Percentiles rank a stretch among this genome's conserved stretches.
Conservation (phyloP, 1,140 invertebrate species). For the Pteromalus puparum region DNA sequence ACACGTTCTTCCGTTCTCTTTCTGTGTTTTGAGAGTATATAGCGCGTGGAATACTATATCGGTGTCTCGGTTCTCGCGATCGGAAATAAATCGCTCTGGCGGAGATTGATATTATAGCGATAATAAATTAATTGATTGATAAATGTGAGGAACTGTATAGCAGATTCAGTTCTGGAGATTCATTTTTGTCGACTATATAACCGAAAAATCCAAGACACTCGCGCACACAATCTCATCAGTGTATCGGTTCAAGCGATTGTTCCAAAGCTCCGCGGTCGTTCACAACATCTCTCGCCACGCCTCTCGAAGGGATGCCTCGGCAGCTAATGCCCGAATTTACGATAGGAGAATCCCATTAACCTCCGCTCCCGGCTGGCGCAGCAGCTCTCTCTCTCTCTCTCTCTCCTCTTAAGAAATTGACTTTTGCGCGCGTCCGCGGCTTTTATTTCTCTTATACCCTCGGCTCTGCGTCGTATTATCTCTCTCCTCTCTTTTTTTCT, state of each 20-base stretch:
- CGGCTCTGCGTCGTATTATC: slow-evolving; percentile 30
- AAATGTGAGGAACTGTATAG: too few species aligned
- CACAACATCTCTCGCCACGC: slow-evolving; percentile 10
- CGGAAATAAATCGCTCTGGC: too few species aligned
- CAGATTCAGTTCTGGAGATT: too few species aligned
- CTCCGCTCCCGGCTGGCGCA: slow-evolving; percentile 42
- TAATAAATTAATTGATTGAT: too few species aligned
- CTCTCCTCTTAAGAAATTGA: slow-evolving; percentile 54
- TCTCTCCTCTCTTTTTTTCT: slow-evolving; percentile 32
- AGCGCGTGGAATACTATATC: too few species aligned
- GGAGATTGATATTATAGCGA: too few species aligned
- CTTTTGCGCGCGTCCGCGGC: slow-evolving; percentile 45
- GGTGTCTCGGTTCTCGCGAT: too few species aligned
- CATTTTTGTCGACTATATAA: too few species aligned
- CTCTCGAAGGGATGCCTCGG: slow-evolving; percentile 41
- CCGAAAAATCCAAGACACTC: too few species aligned
- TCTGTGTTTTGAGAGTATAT: too few species aligned
- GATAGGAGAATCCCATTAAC: slow-evolving; percentile 60
- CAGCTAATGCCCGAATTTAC: slow-evolving; percentile 60
- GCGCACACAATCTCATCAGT: not conserved
- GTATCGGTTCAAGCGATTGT: not conserved
- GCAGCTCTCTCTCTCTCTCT: not conserved
- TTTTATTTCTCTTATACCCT: slow-evolving; percentile 44
- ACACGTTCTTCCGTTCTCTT: not conserved
- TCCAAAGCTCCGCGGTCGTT: not conserved